Percentiles rank a stretch among this genome's conserved stretches.
Evolutionary conservation across 2,797 vertebrate species (phyloP).

Genomic region (Clarias pachynema): DNA sequence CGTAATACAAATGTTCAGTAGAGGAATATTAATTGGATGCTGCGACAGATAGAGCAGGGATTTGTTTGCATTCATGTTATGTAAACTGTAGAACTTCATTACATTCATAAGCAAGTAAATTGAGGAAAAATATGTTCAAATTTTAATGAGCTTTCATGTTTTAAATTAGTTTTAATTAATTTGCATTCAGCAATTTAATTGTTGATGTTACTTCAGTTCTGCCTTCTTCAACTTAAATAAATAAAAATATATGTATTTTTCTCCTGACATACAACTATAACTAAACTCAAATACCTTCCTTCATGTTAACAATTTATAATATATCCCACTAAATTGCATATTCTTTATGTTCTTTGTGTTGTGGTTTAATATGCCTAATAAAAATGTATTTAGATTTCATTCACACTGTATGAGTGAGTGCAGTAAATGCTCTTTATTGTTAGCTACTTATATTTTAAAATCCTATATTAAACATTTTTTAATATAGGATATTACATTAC

Average conservation of each 20-base stretch:
- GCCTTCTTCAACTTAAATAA: background rate
- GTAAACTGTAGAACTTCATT: background rate
- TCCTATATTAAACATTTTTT: background rate
- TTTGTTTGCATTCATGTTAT: background rate
- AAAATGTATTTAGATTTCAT: background rate
- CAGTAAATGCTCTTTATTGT: background rate
- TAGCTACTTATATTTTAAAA: background rate
- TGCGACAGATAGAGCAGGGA: background rate
- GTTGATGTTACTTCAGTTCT: background rate
- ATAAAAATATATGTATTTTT: background rate
- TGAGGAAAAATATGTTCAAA: background rate
- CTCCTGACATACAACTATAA: background rate
- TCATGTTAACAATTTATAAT: background rate
- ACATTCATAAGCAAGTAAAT: background rate
- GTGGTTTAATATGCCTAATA: background rate
- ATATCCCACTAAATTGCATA: no score
- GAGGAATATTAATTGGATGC: background rate
- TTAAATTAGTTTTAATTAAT: background rate
- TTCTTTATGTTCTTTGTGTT: background rate
- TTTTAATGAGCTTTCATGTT: background rate
- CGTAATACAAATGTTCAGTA: background rate
- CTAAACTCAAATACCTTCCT: background rate
- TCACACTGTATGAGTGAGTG: no score
- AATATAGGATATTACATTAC: background rate
- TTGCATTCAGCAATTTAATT: conserved; percentile 3